Conservation (phyloP, 2,113 vertebrate genomes). For the Hemibagrus wyckioides region DNA sequence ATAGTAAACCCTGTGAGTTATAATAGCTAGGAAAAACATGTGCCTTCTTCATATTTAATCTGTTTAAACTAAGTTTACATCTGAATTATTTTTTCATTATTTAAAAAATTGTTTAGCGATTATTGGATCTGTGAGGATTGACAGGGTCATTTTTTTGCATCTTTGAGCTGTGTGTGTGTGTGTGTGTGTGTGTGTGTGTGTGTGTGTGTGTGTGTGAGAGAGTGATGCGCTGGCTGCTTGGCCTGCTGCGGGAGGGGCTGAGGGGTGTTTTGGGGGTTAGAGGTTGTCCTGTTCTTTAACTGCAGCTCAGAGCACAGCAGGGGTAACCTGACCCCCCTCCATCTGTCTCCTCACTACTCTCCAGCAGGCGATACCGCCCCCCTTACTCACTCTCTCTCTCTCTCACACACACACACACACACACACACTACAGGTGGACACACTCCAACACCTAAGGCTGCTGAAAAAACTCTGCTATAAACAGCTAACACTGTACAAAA, state of each 20-base stretch:
- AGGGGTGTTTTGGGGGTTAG: conserved; percentile 41
- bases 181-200: background rate
- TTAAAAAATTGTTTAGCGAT: background rate
- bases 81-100: background rate
- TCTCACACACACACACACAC: conserved; percentile 2
- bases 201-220: background rate
- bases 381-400: background rate
- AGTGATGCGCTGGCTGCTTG: conserved; percentile 41
- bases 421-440: conserved; percentile 47
- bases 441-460: conserved; percentile 37
- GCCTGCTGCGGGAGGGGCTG: conserved; percentile 32
- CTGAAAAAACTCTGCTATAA: conserved; percentile 26
- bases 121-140: background rate
- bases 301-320: conserved; percentile 63
- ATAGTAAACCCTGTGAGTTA: background rate
- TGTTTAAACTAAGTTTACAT: background rate
- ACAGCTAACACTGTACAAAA: conserved; percentile 6
- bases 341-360: conserved; percentile 79
- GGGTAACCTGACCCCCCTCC: conserved; percentile 78
- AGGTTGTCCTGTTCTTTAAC: conserved; percentile 68
- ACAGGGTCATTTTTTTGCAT: background rate
- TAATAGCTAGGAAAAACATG: background rate
- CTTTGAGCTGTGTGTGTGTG: background rate
- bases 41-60: background rate
- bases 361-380: conserved; percentile 26